Percentiles rank a stretch among this genome's conserved stretches.
Conservation (phyloP, 2,113 vertebrate genomes). For the Mola mola region DNA sequence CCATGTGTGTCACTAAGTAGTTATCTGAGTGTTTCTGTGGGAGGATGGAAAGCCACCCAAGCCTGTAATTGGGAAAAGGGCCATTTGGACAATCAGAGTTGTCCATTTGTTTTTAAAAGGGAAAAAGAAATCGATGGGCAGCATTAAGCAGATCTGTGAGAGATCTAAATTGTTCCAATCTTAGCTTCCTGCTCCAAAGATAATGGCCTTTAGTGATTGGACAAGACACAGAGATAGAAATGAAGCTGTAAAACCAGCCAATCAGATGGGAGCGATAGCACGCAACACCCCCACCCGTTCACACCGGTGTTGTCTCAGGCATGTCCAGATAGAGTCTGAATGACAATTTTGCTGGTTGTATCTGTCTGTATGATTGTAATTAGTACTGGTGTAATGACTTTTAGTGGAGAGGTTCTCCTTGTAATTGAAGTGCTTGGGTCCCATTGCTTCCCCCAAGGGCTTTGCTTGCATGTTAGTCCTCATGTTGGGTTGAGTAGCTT, state of each 20-base stretch:
- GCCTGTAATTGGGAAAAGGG: slow-evolving; percentile 81
- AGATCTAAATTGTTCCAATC: slow-evolving; percentile 83
- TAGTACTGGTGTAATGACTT: slow-evolving; percentile 52
- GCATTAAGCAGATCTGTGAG: slow-evolving; percentile 83
- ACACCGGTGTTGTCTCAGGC: slow-evolving; percentile 31
- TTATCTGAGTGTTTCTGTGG: slow-evolving; percentile 62
- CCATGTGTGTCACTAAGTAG: slow-evolving; percentile 56
- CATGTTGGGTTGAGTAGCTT: slow-evolving; percentile 24
- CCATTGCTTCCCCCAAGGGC: slow-evolving; percentile 8
- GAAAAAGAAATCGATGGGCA: slow-evolving; percentile 71
- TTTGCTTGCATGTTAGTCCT: slow-evolving; percentile 14
- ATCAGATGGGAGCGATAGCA: slow-evolving; percentile 61
- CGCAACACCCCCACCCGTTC: slow-evolving; percentile 41
- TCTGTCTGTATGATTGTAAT: too few relatives aligned
- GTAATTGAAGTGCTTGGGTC: slow-evolving; percentile 39
- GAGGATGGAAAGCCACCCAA: slow-evolving; percentile 76
- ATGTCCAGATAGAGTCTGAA: not conserved
- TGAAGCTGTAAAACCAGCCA: slow-evolving; percentile 57
- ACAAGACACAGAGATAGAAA: slow-evolving; percentile 63
- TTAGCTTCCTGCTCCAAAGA: slow-evolving; percentile 80
- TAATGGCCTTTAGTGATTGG: slow-evolving; percentile 79
- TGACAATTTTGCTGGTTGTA: too few relatives aligned
- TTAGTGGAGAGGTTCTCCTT: slow-evolving; percentile 23
- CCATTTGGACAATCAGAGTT: slow-evolving; percentile 77
- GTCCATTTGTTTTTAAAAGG: slow-evolving; percentile 84